Evolutionary conservation across 2,888 invertebrate species (phyloP), one percentile per base, ranked within the genome.

Genomic region (Xestobium rufovillosum): DNA sequence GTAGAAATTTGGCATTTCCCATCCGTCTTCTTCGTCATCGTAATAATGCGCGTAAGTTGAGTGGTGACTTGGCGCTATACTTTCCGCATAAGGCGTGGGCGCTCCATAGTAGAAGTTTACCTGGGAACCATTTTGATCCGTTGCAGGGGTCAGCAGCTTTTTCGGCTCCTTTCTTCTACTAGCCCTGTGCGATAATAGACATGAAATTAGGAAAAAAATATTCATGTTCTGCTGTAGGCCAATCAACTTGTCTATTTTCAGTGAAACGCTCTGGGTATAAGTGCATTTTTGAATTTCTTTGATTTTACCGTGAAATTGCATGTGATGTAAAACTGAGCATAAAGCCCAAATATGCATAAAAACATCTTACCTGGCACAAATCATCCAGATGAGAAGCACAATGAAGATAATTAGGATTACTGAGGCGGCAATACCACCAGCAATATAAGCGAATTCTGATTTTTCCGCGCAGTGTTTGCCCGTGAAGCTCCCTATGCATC

Each of bases 1-100:
- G 68, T 92, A 92, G 66, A 92, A 92, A 66, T 92, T 92, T 0
- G 92, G 92, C 92, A 92, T 92, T 62, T 92, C 92, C 92, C 92
- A 92, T 30, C 91, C 92, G 55, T 92, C 92, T 65, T 92, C 92
- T 60, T 92, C 92, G 52, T 92, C 91, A 59, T 92, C 91, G 53
- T 92, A 92, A 63, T 92, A 92, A 62, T 92, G 92, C 3, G 92
- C 92, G 64, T 92, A 92, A 0, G 92, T 92, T 31, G 90, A 91
- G 60, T 92, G 92, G 65, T 92, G 92, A 3, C 91, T 91, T 1
- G 92, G 92, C 0, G 92, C 92, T 51, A 92, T 92, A 36, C 89
- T 90, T 63, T 92, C 92, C 31, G 92, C 92, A 67, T 92, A 92
- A 0, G 92, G 92, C 3, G 90, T 90, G 36, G 89, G 89, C 1